These are phyloP conservation scores for Mythimna impura DNA, from an alignment of 2,888 invertebrate species.

Conservation along the genomic window DNA sequence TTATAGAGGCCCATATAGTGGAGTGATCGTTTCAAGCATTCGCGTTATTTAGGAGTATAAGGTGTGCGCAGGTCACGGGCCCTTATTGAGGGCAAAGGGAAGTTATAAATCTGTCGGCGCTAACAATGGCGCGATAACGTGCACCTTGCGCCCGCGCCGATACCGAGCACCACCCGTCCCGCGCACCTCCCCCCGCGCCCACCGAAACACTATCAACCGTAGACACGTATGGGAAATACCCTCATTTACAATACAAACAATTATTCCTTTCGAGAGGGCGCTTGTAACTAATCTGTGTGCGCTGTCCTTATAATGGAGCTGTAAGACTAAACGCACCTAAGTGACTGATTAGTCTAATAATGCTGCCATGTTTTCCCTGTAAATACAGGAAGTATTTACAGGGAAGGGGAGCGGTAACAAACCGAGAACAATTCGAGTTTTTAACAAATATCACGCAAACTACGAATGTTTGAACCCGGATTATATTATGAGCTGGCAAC, in stretches of 20 bases:
- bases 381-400: background rate
- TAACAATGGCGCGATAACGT: constrained; percentile 89
- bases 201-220: constrained; percentile 62
- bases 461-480: constrained; percentile 50
- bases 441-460: constrained; percentile 51
- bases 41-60: constrained; percentile 75
- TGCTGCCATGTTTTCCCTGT: constrained; percentile 24
- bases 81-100: constrained; percentile 90
- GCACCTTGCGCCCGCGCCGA: constrained; percentile 85
- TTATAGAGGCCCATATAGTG: constrained; percentile 1
- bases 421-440: constrained; percentile 29
- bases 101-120: constrained; percentile 90
- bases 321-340: constrained; percentile 7
- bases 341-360: background rate
- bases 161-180: constrained; percentile 65
- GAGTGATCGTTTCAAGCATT: constrained; percentile 56
- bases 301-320: constrained; percentile 10
- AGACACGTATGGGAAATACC: constrained; percentile 59
- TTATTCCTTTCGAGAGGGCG: constrained; percentile 41
- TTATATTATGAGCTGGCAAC: constrained; percentile 47
- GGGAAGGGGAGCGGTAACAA: constrained; percentile 22
- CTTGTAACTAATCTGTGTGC: constrained; percentile 19
- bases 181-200: constrained; percentile 44
- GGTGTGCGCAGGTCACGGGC: constrained; percentile 85
- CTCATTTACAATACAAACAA: constrained; percentile 56